These are phyloP conservation scores for Drosophila niveifrons DNA, from an alignment of 2,888 invertebrate species.

Conservation along the genomic window DNA sequence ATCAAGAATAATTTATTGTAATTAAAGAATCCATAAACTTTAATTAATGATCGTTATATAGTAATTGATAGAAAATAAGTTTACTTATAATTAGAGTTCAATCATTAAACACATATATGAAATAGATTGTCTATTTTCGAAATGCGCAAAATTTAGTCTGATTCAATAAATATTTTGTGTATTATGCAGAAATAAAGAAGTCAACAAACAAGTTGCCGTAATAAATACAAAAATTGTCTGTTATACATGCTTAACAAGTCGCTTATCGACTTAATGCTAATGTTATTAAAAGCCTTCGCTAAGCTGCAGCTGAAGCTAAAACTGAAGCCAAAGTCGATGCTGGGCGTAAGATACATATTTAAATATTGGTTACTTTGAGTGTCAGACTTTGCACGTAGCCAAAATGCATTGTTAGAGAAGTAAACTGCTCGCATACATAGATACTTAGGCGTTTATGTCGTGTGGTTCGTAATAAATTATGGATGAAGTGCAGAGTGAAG, in stretches of 20 bases:
- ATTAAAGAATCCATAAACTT: too few species aligned
- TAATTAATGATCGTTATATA: too few species aligned
- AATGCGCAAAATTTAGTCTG: too few species aligned
- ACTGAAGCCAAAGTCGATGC: not conserved
- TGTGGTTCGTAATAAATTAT: slow-evolving; percentile 48
- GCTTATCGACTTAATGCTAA: slow-evolving; percentile 18
- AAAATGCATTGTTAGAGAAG: slow-evolving; percentile 18
- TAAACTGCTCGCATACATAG: not conserved
- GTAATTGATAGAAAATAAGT: too few species aligned
- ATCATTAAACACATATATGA: too few species aligned
- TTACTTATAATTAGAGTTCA: too few species aligned
- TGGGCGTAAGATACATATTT: slow-evolving; percentile 9
- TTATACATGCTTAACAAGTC: slow-evolving; percentile 3
- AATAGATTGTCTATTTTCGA: too few species aligned
- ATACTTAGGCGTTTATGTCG: not conserved
- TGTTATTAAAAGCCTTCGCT: not conserved
- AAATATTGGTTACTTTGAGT: slow-evolving; percentile 18
- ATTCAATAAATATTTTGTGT: not conserved
- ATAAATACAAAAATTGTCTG: not conserved
- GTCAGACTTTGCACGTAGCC: slow-evolving; percentile 15
- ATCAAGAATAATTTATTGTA: too few species aligned
- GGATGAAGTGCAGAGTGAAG: slow-evolving; percentile 7
- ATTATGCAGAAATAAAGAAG: not conserved
- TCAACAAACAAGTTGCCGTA: not conserved
- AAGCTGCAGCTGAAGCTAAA: slow-evolving; percentile 6